Conservation (phyloP, 2,113 vertebrate genomes). For the Thamnaconus septentrionalis region DNA sequence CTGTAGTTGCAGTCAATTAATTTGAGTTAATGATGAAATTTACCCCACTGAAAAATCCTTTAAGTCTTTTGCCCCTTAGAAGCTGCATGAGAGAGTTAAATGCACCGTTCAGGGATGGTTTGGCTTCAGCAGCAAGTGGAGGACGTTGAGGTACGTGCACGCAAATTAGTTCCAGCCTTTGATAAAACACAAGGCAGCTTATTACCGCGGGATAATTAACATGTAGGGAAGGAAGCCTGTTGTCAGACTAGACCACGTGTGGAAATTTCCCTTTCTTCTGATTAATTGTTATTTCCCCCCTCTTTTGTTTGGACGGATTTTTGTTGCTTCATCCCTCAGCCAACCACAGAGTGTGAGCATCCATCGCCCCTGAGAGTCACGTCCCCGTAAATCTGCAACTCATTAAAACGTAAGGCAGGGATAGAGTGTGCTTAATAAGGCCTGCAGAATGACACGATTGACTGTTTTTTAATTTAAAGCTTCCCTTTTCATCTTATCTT, state of each 20-base stretch:
- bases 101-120: conserved; percentile 3
- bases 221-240: conserved; percentile 7
- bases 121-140: conserved; percentile 4
- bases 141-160: not conserved
- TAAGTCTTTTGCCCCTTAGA: no score
- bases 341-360: conserved; percentile 23
- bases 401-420: conserved; percentile 27
- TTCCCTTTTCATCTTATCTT: conserved; percentile 12
- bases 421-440: conserved; percentile 7
- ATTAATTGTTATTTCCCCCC: no score
- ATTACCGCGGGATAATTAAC: conserved; percentile 16
- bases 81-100: not conserved
- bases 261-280: no score
- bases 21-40: no score
- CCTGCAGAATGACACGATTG: conserved; percentile 13
- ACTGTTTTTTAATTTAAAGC: not conserved
- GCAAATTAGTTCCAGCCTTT: not conserved
- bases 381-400: conserved; percentile 24
- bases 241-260: no score
- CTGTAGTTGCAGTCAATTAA: no score
- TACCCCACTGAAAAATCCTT: no score
- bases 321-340: not conserved
- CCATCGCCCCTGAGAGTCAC: conserved; percentile 28
- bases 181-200: not conserved
- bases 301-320: not conserved